phyloP scores from a whole-genome alignment of 2,888 invertebrate genomes.

The Ectemnius continuus region DNA sequence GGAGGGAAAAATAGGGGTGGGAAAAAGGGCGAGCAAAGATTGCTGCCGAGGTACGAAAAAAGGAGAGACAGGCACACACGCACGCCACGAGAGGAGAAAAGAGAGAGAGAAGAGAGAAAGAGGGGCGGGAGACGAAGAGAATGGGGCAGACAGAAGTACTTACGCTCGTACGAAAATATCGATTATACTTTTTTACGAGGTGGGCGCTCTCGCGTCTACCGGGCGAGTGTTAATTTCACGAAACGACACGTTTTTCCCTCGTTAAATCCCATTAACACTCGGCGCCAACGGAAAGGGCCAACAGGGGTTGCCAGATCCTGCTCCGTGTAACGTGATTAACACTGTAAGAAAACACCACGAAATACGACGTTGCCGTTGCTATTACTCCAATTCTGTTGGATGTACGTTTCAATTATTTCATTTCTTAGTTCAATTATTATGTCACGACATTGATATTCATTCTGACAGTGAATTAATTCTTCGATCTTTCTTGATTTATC shows the following conservation, averaged over 20 bases:
- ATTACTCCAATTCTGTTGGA: too few relatives aligned
- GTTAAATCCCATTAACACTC: conserved; percentile 66
- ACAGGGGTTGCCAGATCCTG: too few relatives aligned
- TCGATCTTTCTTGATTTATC: too few relatives aligned
- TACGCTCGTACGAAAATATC: conserved; percentile 66
- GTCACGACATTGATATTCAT: too few relatives aligned
- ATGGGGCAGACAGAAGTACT: conserved; percentile 42
- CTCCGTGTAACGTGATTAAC: background rate
- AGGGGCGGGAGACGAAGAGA: background rate
- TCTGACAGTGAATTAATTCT: too few relatives aligned
- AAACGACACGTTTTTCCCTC: conserved; percentile 62
- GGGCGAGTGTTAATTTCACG: conserved; percentile 67
- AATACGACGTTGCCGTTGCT: too few relatives aligned
- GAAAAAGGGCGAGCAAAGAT: conserved; percentile 25
- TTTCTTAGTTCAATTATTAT: too few relatives aligned
- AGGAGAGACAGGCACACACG: background rate
- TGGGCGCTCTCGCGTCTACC: conserved; percentile 51
- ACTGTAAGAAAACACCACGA: background rate
- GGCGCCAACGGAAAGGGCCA: background rate
- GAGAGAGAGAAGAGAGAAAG: background rate
- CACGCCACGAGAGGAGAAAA: too few relatives aligned
- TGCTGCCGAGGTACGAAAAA: conserved; percentile 6
- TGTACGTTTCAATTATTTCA: too few relatives aligned
- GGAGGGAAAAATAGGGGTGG: background rate
- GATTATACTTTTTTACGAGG: conserved; percentile 65